Base-by-base conservation (phyloP, 2,888 invertebrate genomes). In the Himalopsyche tibetana region DNA sequence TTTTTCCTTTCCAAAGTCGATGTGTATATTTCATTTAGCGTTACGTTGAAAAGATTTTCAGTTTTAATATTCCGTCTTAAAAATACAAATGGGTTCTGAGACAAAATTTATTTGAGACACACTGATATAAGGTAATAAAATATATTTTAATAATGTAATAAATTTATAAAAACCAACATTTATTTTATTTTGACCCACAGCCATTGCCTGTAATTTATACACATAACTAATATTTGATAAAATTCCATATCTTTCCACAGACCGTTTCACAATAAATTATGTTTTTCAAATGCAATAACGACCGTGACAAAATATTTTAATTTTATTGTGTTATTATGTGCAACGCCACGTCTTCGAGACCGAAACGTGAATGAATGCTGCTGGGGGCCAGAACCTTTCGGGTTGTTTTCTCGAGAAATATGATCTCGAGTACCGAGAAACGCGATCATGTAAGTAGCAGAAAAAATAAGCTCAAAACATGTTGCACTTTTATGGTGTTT, bases 301-400 rank as follows among this genome's bases (percentile, higher is more conserved):
- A 55, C 55, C 82, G 74, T 55, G 36, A 69, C 82, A 74, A 85
- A 85, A 85, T 85, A 85, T 85, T 85, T 82, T 82, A 85, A 85
- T 85, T 85, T 82, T 85, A 85, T 85, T 82, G 74, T 85, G 82
- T 51, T 82, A 69, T 38, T n/a, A 40, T 45, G 82, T 55, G 40
- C 56, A 55, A 81, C 84, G 51, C 45, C 38, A 55, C 74, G 79
- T 79, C 84, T 45, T 40, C 38, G 79, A 36, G 85, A 9, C 69
- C 42, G 63, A 82, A 82, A 85, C 85, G 85, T 85, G 85, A 85
- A 85, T 85, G 85, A 85, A 85, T 85, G 85, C 85, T 38, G 85
- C 51, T 11, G 36, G 81, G 1, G 80, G 63, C 17, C 45, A 56
- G 55, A 12, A 11, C 51, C 69, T 55, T 19, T 38, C 11, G 63